Evolutionary conservation across 1,140 invertebrate species (phyloP), one percentile per base, ranked within the genome.

Genomic region (Campoletis sonorensis): DNA sequence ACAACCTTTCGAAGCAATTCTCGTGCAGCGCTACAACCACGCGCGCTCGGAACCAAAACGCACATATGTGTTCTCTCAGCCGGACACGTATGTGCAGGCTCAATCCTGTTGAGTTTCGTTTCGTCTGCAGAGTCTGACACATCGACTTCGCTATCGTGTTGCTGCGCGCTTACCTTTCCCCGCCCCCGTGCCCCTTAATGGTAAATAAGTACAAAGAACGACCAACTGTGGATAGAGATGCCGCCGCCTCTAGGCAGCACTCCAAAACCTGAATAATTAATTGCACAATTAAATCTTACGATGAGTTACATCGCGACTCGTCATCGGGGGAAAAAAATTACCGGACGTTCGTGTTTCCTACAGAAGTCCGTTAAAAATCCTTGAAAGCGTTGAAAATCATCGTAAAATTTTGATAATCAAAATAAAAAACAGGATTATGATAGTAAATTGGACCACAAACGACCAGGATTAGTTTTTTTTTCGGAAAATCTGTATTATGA

Each of bases 51-150:
- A 18, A 54, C 18, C 51, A 8, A 54, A 21, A 21, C 11, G 16
- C 51, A n/a, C 51, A 21, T 54, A 54, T n/a, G n/a, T n/a, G 1
- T 40, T 5, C 37, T 72, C 70, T 77, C 75, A 77, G 80, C n/a
- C 11, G 51, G 64, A 68, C 82, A 78, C 26, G 81, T 80, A 33
- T 80, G 79, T 73, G 27, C 79, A 80, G 40, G 79, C 23, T 78
- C 16, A 79, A 72, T 77, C 82, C 67, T 72, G 82, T 83, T 61
- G 79, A 58, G 73, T 64, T 64, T 26, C 61, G 61, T 45, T 45
- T 45, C 40, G 40, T 33, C 40, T 49, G 15, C 37, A 23, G n/a
- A n/a, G 70, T 49, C 79, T 83, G 75, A 83, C 79, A 67, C 82
- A 80, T 80, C 79, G 45, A 61, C 54, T 16, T 27, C 8, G 2